These are phyloP conservation scores for Zaprionus africanus DNA, from an alignment of 1,140 invertebrate genomes.

Conservation along the genomic window DNA sequence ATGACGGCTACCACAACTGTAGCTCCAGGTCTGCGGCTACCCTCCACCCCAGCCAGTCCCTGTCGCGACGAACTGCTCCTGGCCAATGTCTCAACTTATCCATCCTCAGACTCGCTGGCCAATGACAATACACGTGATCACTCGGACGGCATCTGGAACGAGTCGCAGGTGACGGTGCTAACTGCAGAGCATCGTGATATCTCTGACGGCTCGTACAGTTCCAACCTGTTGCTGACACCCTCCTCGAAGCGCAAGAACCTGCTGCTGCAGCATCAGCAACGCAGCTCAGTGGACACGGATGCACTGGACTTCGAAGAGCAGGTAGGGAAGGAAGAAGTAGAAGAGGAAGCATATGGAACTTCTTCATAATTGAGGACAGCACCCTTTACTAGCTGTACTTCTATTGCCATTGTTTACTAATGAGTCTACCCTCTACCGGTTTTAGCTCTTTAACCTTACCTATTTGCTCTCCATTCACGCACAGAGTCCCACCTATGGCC, in stretches of 20 bases:
- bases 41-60: constrained; percentile 86
- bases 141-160: constrained; percentile 94
- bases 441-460: neutral
- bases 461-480: neutral
- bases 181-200: constrained; percentile 86
- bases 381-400: neutral
- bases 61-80: constrained; percentile 78
- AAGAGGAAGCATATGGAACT: neutral
- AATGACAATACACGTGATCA: constrained; percentile 91
- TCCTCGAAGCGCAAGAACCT: constrained; percentile 91
- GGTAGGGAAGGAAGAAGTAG: constrained; percentile 60
- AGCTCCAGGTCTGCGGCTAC: constrained; percentile 53
- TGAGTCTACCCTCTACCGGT: neutral
- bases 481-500: constrained; percentile 75
- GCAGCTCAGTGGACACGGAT: constrained; percentile 93
- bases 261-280: constrained; percentile 91
- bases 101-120: constrained; percentile 91
- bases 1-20: neutral
- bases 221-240: constrained; percentile 88
- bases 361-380: neutral
- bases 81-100: constrained; percentile 88
- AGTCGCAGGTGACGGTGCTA: constrained; percentile 92
- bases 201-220: constrained; percentile 84
- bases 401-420: neutral
- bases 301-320: constrained; percentile 90